phyloP scores from a whole-genome alignment of 2,113 vertebrate species.

The Oncorhynchus kisutch region DNA sequence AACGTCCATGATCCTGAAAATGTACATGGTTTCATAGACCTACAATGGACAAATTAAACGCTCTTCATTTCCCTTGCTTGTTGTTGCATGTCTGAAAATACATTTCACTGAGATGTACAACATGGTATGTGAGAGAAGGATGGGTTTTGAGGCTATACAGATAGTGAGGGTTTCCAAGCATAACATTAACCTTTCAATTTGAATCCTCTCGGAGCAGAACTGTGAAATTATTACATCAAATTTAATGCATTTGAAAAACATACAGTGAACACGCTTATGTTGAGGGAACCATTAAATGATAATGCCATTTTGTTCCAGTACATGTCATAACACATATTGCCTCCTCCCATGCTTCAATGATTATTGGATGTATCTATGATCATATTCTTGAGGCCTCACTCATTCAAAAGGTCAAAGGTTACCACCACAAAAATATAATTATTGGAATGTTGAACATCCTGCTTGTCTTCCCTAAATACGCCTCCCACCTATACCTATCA shows the following conservation, averaged over 20 bases:
- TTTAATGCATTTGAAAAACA: constrained; percentile 20
- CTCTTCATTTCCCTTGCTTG: neutral
- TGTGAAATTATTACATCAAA: constrained; percentile 66
- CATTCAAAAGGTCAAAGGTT: too few relatives aligned
- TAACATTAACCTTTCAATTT: constrained; percentile 11
- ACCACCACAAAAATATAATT: too few relatives aligned
- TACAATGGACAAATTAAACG: neutral
- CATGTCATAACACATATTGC: too few relatives aligned
- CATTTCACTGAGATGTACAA: neutral
- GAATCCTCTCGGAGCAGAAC: neutral
- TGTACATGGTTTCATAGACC: too few relatives aligned
- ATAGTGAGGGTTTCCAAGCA: constrained; percentile 19
- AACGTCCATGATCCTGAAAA: neutral
- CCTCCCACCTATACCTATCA: too few relatives aligned
- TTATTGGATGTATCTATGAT: too few relatives aligned
- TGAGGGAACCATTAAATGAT: too few relatives aligned
- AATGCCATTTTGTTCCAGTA: too few relatives aligned
- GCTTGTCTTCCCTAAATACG: too few relatives aligned
- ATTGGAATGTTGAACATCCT: too few relatives aligned
- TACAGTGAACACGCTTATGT: neutral
- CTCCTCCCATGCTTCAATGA: too few relatives aligned
- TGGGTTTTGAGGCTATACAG: neutral
- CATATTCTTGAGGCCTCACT: too few relatives aligned
- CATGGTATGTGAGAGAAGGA: neutral
- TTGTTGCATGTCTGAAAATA: neutral